A percentile compares a stretch with the other conserved stretches of the same genome.
Conservation (phyloP, 2,113 vertebrate species). For the Zingel zingel region DNA sequence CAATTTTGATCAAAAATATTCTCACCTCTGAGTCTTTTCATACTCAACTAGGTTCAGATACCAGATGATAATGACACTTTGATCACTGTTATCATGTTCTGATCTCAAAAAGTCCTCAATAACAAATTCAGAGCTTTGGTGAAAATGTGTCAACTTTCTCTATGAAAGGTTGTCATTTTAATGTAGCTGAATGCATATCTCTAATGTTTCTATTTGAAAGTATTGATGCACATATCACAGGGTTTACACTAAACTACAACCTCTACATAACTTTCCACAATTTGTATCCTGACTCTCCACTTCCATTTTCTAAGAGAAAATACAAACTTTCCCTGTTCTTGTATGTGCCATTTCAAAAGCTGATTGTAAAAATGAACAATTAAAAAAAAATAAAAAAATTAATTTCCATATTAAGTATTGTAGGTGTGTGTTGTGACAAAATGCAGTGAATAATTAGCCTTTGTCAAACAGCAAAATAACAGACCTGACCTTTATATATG, state of each 20-base stretch:
- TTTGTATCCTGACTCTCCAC: neutral
- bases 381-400: too few species aligned
- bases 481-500: neutral
- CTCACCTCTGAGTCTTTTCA: neutral
- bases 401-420: neutral
- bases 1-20: conserved; percentile 48
- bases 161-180: neutral
- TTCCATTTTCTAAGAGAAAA: neutral
- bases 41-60: neutral
- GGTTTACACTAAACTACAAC: conserved; percentile 4
- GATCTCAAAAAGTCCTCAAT: neutral
- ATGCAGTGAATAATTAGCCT: conserved; percentile 73
- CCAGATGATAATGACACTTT: neutral
- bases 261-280: neutral
- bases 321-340: neutral
- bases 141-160: neutral
- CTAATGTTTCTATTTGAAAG: neutral
- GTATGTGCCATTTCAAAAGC: conserved; percentile 85
- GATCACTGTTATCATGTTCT: neutral
- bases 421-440: conserved; percentile 83
- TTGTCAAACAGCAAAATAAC: neutral
- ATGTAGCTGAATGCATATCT: neutral
- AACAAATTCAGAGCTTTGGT: neutral
- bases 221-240: neutral
- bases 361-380: neutral